Evolutionary conservation across 2,888 invertebrate genomes (phyloP).

Genomic region (Lysandra bellargus): DNA sequence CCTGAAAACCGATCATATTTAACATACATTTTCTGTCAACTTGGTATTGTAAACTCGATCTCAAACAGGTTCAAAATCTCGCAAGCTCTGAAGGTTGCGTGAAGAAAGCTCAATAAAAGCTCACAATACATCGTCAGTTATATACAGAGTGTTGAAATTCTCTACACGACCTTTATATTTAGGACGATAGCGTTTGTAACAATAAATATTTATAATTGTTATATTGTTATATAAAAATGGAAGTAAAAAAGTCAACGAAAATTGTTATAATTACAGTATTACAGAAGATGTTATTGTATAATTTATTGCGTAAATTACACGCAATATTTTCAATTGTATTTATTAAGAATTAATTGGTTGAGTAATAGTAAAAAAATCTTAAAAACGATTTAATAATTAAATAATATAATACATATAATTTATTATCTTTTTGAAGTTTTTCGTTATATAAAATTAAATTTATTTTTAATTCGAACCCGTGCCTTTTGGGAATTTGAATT

Average conservation of each 20-base stretch:
- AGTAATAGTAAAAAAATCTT: neutral
- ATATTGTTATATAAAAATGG: neutral
- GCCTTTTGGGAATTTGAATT: no score
- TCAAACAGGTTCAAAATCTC: constrained; percentile 21
- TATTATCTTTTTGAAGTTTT: no score
- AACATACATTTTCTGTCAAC: neutral
- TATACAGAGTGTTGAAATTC: neutral
- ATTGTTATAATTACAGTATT: neutral
- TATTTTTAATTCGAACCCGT: no score
- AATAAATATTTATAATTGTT: neutral
- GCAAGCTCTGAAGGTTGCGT: constrained; percentile 11
- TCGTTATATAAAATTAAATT: no score
- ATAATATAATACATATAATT: no score
- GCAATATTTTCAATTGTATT: neutral
- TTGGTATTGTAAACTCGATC: constrained; percentile 14
- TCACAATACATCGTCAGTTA: constrained; percentile 1
- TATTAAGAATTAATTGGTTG: neutral
- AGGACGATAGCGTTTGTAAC: constrained; percentile 7
- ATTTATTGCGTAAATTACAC: neutral
- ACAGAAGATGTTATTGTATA: neutral
- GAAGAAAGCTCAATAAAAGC: constrained; percentile 26
- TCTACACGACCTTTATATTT: constrained; percentile 6
- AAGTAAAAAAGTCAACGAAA: neutral
- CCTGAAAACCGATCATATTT: neutral
- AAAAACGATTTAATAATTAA: neutral